These are phyloP conservation scores for Dermochelys coriacea DNA, from an alignment of 2,797 vertebrate species.

Conservation along the genomic window DNA sequence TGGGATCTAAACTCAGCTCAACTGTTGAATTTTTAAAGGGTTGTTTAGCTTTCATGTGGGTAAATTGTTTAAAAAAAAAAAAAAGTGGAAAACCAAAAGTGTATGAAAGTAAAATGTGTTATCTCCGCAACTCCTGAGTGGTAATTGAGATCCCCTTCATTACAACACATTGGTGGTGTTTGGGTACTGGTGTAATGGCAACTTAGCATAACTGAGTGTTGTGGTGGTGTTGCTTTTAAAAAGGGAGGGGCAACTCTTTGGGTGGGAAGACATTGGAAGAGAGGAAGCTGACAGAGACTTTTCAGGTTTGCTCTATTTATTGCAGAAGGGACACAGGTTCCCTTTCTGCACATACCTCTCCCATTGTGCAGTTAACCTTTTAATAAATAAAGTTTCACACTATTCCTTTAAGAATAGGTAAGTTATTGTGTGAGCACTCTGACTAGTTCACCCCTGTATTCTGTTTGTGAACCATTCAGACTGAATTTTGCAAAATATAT, in stretches of 20 bases:
- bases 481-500: conserved; percentile 27
- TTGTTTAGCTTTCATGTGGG: not conserved
- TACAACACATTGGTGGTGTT: not conserved
- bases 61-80: not conserved
- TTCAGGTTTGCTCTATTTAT: not conserved
- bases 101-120: not conserved
- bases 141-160: not conserved
- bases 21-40: not conserved
- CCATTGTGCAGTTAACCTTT: rapidly evolving
- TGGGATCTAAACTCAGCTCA: not conserved
- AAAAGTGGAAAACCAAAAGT: not conserved
- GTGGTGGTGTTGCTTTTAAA: not conserved
- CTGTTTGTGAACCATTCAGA: not conserved
- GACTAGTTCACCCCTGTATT: rapidly evolving
- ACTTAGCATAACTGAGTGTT: not conserved
- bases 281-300: not conserved
- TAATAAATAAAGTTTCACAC: not conserved
- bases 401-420: not conserved
- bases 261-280: not conserved
- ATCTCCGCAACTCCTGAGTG: not conserved
- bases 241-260: not conserved
- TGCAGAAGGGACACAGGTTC: not conserved
- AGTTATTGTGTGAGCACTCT: not conserved
- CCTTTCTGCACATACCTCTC: not conserved
- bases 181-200: not conserved